Conservation (phyloP, 2,113 vertebrate genomes). For the Morphnarchus princeps region DNA sequence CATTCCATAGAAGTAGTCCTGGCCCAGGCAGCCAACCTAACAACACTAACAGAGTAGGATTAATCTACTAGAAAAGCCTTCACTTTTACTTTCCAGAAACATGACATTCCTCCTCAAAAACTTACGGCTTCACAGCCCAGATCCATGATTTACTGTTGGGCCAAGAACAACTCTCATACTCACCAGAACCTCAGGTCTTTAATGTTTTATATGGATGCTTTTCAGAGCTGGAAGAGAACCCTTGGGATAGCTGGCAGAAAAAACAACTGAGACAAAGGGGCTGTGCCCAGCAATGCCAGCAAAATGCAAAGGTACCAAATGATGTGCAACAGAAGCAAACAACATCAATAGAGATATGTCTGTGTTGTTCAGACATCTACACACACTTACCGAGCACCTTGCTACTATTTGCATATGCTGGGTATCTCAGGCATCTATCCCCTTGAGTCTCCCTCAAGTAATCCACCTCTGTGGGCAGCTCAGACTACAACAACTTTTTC, state of each 20-base stretch:
- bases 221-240: background rate
- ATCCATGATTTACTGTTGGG: background rate
- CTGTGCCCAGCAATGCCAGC: background rate
- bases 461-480: background rate
- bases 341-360: background rate
- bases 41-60: background rate
- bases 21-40: background rate
- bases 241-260: background rate
- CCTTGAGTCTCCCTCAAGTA: background rate
- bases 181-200: background rate
- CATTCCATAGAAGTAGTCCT: background rate
- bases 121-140: background rate
- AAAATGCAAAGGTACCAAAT: background rate
- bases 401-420: background rate
- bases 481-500: background rate
- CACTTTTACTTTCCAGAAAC: background rate
- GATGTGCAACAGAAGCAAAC: background rate
- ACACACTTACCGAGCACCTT: background rate
- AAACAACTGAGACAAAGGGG: background rate
- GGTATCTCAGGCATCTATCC: background rate
- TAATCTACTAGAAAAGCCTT: background rate
- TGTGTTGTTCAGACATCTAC: background rate
- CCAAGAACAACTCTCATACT: background rate
- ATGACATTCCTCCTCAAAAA: background rate
- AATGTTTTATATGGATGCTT: background rate